Evolutionary conservation across 2,888 invertebrate species (phyloP), one percentile per base, ranked within the genome.

Genomic region (Diploptera punctata): DNA sequence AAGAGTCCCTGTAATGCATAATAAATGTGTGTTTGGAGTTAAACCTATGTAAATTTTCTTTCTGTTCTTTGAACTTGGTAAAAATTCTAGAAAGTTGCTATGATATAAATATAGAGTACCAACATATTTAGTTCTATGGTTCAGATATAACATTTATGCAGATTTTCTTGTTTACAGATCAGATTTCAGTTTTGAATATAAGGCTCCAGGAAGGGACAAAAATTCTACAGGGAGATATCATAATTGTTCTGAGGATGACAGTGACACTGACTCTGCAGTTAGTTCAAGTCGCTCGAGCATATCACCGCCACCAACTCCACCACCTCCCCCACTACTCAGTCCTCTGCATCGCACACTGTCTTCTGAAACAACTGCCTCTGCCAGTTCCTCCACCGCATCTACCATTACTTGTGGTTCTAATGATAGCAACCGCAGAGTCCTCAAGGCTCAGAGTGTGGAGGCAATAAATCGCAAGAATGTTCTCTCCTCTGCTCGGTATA

Each of bases 231-330:
- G 54, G 44, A 79, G 80, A 52, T 76, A 78, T n/a, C 75, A 77
- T 47, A 76, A 80, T n/a, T 77, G 77, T 49, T 80, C 87, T 82
- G 79, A 84, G 78, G 88, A 91, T 77, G 93, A 93, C 77, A 93
- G 92, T 78, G 95, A 95, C 81, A 94, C 93, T 79, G 95, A 95
- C 82, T 95, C 94, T 31, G 94, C 94, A 3, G 93, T 95, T 81
- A 94, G 94, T 81, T 93, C 92, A 62, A 92, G 92, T 77, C 90
- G 93, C 69, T 94, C 93, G 57, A 92, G 92, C 80, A 88, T 92
- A 77, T 93, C 92, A 2, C 89, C 91, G 75, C 90, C 90, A 74
- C 89, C 89, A 76, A 93, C 94, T 29, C 94, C 91, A 1, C 89
- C 90, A 3, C 85, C 87, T 76, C 91, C 94, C 0, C 92, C 92